phyloP scores from a whole-genome alignment of 92 coral and sea anemone species.

The Siderastrea radians region DNA sequence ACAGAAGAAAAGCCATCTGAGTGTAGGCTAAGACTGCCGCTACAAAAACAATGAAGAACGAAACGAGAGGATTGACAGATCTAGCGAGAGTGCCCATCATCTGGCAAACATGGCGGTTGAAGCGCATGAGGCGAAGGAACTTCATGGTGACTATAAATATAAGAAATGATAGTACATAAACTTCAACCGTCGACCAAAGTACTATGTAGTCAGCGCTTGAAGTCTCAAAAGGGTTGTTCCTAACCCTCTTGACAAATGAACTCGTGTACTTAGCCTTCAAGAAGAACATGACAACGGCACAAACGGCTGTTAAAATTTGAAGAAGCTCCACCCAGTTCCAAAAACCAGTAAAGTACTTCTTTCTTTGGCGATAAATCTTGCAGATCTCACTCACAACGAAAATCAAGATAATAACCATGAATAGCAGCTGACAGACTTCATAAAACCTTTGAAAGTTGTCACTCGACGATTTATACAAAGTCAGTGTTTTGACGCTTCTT shows the following conservation, averaged over 20 bases:
- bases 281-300: slow-evolving; percentile 63
- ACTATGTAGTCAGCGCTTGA: slow-evolving; percentile 74
- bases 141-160: slow-evolving; percentile 71
- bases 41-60: slow-evolving; percentile 64
- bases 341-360: slow-evolving; percentile 60
- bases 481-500: slow-evolving; percentile 62
- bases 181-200: slow-evolving; percentile 64
- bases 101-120: slow-evolving; percentile 77
- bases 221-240: slow-evolving; percentile 70
- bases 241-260: slow-evolving; percentile 57
- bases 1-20: slow-evolving; percentile 71
- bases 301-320: slow-evolving; percentile 55
- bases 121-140: slow-evolving; percentile 71
- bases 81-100: slow-evolving; percentile 76
- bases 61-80: slow-evolving; percentile 56
- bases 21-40: slow-evolving; percentile 70
- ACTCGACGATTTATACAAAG: slow-evolving; percentile 66
- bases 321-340: slow-evolving; percentile 82
- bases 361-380: slow-evolving; percentile 59
- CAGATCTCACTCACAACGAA: slow-evolving; percentile 67
- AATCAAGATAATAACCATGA: slow-evolving; percentile 77
- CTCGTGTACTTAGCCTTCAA: slow-evolving; percentile 67
- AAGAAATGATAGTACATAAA: slow-evolving; percentile 64
- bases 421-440: slow-evolving; percentile 68
- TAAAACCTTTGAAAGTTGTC: slow-evolving; percentile 55